Conservation (phyloP, 2,113 vertebrate species). For the Petrocephalus zakoni region DNA sequence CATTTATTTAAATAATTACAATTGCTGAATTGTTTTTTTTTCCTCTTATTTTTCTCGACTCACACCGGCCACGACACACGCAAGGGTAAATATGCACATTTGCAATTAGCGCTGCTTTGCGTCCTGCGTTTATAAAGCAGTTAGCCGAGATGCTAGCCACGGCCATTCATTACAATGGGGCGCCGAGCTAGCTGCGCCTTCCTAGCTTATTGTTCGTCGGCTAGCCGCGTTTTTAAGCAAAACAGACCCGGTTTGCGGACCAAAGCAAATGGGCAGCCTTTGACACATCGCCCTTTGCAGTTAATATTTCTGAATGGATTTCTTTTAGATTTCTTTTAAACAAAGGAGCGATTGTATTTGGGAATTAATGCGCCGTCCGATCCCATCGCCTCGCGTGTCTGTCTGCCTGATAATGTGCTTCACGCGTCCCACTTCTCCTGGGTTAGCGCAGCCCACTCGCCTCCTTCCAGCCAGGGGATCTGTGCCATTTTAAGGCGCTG, state of each 20-base stretch:
- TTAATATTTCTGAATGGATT: background rate
- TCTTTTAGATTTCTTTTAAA: background rate
- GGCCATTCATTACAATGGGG: background rate
- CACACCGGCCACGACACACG: background rate
- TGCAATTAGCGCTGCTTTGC: background rate
- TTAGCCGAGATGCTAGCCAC: slow-evolving; percentile 1
- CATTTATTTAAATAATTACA: background rate
- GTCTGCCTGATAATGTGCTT: background rate
- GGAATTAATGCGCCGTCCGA: background rate
- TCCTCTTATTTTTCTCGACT: background rate
- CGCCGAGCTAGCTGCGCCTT: background rate
- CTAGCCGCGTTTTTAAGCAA: background rate
- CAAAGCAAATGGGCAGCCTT: background rate
- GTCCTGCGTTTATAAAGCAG: background rate
- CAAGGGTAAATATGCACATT: slow-evolving; percentile 18
- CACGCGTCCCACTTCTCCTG: background rate
- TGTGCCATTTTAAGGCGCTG: background rate
- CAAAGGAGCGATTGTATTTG: background rate
- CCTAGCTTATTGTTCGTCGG: background rate
- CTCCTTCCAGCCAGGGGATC: background rate
- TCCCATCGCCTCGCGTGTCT: background rate
- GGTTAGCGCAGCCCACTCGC: background rate
- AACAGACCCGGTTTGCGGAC: background rate
- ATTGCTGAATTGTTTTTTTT: background rate
- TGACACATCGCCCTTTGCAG: background rate